Conservation (phyloP, 1,140 invertebrate species). For the Drosophila novamexicana region DNA sequence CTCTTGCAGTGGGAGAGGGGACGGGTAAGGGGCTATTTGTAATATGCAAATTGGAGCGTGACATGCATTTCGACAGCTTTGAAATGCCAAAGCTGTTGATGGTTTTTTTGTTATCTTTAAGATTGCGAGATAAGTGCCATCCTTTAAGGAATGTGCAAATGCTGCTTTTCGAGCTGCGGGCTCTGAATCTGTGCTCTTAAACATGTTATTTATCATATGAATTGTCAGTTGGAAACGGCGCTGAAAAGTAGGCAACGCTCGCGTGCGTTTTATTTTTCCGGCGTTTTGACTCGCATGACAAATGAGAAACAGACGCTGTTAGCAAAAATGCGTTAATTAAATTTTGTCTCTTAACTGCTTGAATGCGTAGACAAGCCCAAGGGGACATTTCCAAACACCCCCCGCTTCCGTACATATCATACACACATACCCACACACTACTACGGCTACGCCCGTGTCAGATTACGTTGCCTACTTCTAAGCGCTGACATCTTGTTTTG, state of each 20-base stretch:
- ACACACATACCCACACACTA: background rate
- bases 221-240: constrained; percentile 22
- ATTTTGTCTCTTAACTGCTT: constrained; percentile 67
- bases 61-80: constrained; percentile 70
- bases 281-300: constrained; percentile 37
- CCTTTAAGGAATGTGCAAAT: no score
- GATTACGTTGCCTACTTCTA: constrained; percentile 50
- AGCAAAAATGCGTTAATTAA: constrained; percentile 77
- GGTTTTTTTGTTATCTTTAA: constrained; percentile 31
- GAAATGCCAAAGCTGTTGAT: constrained; percentile 43
- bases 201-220: constrained; percentile 31
- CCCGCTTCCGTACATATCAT: background rate
- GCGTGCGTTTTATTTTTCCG: constrained; percentile 15
- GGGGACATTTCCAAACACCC: constrained; percentile 23
- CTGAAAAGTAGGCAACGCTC: constrained; percentile 46
- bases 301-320: constrained; percentile 59
- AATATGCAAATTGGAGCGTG: constrained; percentile 77
- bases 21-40: constrained; percentile 34
- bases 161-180: background rate
- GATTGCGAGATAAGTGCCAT: constrained; percentile 2
- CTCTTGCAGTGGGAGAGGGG: background rate
- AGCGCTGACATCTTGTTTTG: constrained; percentile 66
- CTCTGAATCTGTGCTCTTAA: constrained; percentile 6
- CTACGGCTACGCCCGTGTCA: constrained; percentile 20
- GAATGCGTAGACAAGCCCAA: constrained; percentile 58